Evolutionary conservation across 2,888 invertebrate species (phyloP).

Genomic region (Stomorhina lunata): DNA sequence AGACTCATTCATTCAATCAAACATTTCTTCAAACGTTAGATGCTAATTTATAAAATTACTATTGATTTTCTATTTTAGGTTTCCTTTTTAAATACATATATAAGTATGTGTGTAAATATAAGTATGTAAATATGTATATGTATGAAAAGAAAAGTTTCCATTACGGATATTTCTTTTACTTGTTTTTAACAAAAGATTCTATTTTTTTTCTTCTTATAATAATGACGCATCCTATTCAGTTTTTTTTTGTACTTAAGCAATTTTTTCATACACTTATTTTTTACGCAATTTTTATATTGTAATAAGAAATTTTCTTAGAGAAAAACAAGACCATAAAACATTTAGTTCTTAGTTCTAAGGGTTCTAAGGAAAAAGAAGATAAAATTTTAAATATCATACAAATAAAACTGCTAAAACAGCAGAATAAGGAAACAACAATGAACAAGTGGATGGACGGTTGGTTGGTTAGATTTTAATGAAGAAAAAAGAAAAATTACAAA

Average conservation of each 20-base stretch:
- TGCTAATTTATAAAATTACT: slow-evolving; percentile 26
- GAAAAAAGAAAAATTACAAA: slow-evolving; percentile 65
- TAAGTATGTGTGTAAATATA: too few species aligned
- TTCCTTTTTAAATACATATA: too few species aligned
- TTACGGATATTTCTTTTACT: too few species aligned
- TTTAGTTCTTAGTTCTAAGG: too few species aligned
- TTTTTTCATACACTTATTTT: background rate
- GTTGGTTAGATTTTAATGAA: background rate
- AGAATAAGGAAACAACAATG: slow-evolving; percentile 28
- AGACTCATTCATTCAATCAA: background rate
- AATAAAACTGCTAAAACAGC: slow-evolving; percentile 12
- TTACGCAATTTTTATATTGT: slow-evolving; percentile 33
- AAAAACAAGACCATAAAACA: slow-evolving; percentile 17
- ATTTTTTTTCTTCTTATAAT: too few species aligned
- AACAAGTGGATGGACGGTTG: slow-evolving; percentile 21
- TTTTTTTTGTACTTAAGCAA: background rate
- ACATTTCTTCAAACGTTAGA: background rate
- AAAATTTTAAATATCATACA: too few species aligned
- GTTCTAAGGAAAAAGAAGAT: too few species aligned
- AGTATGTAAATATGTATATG: too few species aligned
- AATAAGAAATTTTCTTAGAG: background rate
- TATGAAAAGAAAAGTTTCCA: too few species aligned
- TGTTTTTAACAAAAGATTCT: too few species aligned
- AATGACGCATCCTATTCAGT: slow-evolving; percentile 43
- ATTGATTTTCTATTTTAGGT: slow-evolving; percentile 47